Conservation (phyloP, 2,113 vertebrate species). For the Oryzias melastigma region DNA sequence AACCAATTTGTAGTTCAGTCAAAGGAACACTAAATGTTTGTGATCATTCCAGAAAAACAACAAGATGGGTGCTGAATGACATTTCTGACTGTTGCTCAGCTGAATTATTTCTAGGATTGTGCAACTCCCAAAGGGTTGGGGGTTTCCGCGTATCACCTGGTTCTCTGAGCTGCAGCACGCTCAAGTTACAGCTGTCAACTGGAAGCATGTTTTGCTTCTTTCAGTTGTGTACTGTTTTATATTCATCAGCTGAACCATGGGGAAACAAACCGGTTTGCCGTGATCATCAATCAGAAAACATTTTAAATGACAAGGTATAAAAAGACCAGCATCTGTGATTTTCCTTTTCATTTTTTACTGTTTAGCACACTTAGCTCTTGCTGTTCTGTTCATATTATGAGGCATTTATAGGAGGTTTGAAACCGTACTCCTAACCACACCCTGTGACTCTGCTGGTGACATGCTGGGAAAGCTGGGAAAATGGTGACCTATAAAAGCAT, state of each 20-base stretch:
- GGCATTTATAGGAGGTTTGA: conserved; percentile 16
- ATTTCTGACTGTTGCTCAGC: conserved; percentile 39
- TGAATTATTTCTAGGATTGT: conserved; percentile 45
- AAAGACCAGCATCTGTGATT: not conserved
- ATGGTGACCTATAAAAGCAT: conserved; percentile 10
- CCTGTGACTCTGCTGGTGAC: conserved; percentile 28
- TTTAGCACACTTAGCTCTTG: conserved; percentile 21
- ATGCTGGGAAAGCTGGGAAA: conserved; percentile 28
- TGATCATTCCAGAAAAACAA: not conserved
- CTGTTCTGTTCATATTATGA: conserved; percentile 14
- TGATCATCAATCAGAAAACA: too few relatives aligned
- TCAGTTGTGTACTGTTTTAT: not conserved
- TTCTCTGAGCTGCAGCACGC: conserved; percentile 15
- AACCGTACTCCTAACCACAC: conserved; percentile 43
- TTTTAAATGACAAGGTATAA: too few relatives aligned
- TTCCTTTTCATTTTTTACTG: conserved; percentile 9
- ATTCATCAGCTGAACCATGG: not conserved
- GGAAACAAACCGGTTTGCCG: too few relatives aligned
- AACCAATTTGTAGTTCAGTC: conserved; percentile 48
- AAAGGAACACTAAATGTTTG: conserved; percentile 32
- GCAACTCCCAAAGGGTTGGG: conserved; percentile 39
- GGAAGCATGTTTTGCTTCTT: conserved; percentile 4
- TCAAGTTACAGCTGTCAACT: conserved; percentile 39
- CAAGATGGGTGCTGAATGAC: conserved; percentile 9
- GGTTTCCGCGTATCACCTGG: conserved; percentile 36